Evolutionary conservation across 1,140 invertebrate genomes (phyloP).

Genomic region (silkworm (Bombyx mori)): ASM3026992v2 NC_085135.1:10107501-10108000

Average conservation of each 20-base stretch:
- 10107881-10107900: too few relatives aligned
- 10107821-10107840: too few relatives aligned
- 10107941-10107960: too few relatives aligned
- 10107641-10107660: constrained; percentile 7
- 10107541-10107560: constrained; percentile 3
- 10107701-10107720: background rate
- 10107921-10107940: too few relatives aligned
- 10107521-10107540: constrained; percentile 7
- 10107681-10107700: constrained; percentile 4
- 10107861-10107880: too few relatives aligned
- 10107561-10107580: constrained; percentile 6
- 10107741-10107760: background rate
- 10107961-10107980: too few relatives aligned
- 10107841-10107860: too few relatives aligned
- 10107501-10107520: constrained; percentile 5
- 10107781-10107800: too few relatives aligned
- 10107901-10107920: too few relatives aligned
- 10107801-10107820: too few relatives aligned
- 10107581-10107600: constrained; percentile 4
- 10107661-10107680: background rate
- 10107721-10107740: background rate
- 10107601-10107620: background rate
- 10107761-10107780: too few relatives aligned
- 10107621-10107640: constrained; percentile 2
- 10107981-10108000: too few relatives aligned